phyloP scores from a whole-genome alignment of 1,140 invertebrate genomes.

The Papilio aristodemus region DNA sequence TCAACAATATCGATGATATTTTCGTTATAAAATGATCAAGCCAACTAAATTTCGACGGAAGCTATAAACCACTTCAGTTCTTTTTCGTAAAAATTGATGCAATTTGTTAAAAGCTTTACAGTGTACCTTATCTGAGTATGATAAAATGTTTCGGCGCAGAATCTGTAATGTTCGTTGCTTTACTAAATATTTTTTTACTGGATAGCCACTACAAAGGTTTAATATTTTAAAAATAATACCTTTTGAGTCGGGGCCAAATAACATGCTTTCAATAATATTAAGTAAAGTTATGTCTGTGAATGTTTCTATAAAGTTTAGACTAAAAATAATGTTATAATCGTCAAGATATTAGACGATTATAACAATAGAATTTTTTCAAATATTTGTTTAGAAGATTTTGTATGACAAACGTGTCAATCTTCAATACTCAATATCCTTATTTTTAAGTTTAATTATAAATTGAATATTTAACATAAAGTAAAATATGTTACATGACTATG shows the following conservation, averaged over 20 bases:
- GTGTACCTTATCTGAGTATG: constrained; percentile 10
- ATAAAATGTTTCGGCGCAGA: constrained; percentile 4
- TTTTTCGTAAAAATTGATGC: constrained; percentile 21
- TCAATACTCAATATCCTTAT: too few relatives aligned
- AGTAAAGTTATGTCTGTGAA: neutral
- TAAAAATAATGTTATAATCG: too few relatives aligned
- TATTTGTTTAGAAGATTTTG: too few relatives aligned
- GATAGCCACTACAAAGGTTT: neutral
- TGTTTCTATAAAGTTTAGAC: too few relatives aligned
- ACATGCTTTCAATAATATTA: neutral
- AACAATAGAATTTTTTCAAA: too few relatives aligned
- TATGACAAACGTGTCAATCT: too few relatives aligned
- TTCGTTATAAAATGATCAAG: neutral
- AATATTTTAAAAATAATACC: neutral
- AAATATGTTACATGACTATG: too few relatives aligned
- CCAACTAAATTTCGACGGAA: constrained; percentile 10
- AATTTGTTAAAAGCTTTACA: constrained; percentile 21
- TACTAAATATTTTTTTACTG: constrained; percentile 4
- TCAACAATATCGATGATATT: neutral
- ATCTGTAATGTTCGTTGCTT: constrained; percentile 3
- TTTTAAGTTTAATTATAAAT: too few relatives aligned
- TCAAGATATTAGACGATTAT: too few relatives aligned
- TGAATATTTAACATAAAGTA: too few relatives aligned
- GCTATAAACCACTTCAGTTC: constrained; percentile 15
- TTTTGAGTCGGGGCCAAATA: neutral